Evolutionary conservation across 2,113 vertebrate species (phyloP).

Genomic region (Gallinago jamesoni): DNA sequence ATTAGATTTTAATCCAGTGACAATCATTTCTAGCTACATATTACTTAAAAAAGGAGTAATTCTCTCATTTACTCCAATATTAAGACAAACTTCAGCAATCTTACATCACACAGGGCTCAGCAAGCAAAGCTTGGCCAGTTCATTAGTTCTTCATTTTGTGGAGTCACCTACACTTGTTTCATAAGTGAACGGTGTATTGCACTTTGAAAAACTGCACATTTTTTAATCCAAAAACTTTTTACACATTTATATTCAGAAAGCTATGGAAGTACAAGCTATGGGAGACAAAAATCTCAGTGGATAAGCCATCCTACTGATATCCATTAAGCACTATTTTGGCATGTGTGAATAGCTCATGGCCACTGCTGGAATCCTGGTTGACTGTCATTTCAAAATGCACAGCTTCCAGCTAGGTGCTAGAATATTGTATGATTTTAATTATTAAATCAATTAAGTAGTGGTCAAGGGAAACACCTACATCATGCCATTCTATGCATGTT

Average conservation of each 20-base stretch:
- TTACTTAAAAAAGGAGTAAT: not conserved
- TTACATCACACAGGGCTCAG: not conserved
- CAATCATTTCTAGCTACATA: not conserved
- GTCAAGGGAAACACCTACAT: not conserved
- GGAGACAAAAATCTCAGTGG: not conserved
- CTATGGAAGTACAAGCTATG: not conserved
- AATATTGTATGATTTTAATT: not conserved
- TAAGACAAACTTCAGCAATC: not conserved
- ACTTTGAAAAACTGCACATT: not conserved
- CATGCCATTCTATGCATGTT: not conserved
- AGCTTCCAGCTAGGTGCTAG: not conserved
- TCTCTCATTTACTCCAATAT: not conserved
- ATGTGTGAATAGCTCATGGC: not conserved
- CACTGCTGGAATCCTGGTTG: not conserved
- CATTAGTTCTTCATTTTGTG: not conserved
- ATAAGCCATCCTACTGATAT: not conserved
- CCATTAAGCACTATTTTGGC: not conserved
- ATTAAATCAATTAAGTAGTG: not conserved
- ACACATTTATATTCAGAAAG: not conserved
- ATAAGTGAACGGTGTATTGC: fast-evolving
- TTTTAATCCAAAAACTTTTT: not conserved
- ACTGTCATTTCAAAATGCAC: not conserved
- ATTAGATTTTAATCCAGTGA: not conserved
- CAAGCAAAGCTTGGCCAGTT: not conserved
- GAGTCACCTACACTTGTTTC: not conserved